Base-by-base conservation (phyloP, 2,888 invertebrate species). In the Petrolisthes cinctipes region DNA sequence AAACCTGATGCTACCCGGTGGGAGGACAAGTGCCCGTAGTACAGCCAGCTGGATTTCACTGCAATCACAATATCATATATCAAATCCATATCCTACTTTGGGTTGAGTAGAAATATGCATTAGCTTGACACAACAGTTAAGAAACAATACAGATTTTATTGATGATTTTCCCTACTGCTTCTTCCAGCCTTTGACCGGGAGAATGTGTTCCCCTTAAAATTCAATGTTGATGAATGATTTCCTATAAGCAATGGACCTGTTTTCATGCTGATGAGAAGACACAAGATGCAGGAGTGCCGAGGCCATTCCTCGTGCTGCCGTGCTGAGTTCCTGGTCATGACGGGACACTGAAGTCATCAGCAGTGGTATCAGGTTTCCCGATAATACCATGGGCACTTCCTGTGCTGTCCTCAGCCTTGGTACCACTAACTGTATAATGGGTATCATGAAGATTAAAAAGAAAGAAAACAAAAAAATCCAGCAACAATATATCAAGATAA, bases 1-100 rank as follows among this genome's bases (percentile, higher is more conserved):
- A 83, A 87, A 87, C 4, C 87, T 56, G 51, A 83, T 78, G 78
- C 83, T 87, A n/a, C 87, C 83, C 5, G 87, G 87, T 6, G 66
- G 82, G 53, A 57, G 11, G 17, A 87, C 20, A 23, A 87, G 78
- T 11, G 54, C 79, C 51, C 56, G 54, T 56, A 83, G 79, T 53
- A 87, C 83, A 23, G 83, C 80, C 71, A 83, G 73, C 73, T 87
- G 87, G 5, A 83, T 1, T 4, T 83, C 73, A 83, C 83, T 83
- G 73, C 9, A n/a, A 54, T 37, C 37, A 37, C 37, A 37, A 37
- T 37, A 37, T 37, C 2, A 37, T 37, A 37, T 2, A 37, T 37
- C 37, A 37, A 37, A 37, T 37, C 37, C 37, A 37, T 37, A 37
- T 37, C 37, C 37, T 37, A 37, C 37, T 37, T 37, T 37, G 37